Evolutionary conservation across 64 coral and sea anemone species (phyloP), one percentile per base, ranked within the genome.

Genomic region (Platygyra sinensis): DNA sequence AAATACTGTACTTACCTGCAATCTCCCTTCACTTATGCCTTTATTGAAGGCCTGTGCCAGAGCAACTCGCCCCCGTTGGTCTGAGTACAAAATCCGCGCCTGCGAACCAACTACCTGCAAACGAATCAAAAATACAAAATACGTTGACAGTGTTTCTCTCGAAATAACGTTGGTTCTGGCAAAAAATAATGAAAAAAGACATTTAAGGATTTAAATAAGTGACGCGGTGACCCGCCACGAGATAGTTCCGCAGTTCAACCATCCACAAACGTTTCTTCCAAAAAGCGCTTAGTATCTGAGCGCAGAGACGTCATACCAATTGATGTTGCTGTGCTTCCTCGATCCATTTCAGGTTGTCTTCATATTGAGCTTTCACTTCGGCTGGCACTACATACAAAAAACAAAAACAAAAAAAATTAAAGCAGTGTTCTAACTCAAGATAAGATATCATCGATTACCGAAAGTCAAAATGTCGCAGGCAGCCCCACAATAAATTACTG

Each of bases 81-180:
- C 97, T 0, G 94, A 86, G 50, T 99, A 99, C 24, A 99, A 86
- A 79, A 99, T 99, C 15, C 97, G 91, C 27, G 97, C 97, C 52
- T 99, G 97, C 14, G 97, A 99, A 20, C 97, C 97, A 86, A 99
- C 97, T 39, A 99, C 97, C 96, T 98, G 57, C 5, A 79, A 77
- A 52, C 9, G 78, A 57, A n/a, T n/a, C n/a, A n/a, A n/a, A 67
- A 6, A 82, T 42, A 46, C 42, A 46, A 46, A 5, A 46, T 46
- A 5, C 42, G 42, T 8, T 46, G 42, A 46, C 6, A 8, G 42
- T 46, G 42, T 46, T 46, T 46, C 42, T 5, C 42, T 46, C 42
- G 42, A 46, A 46, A 46, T 46, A 46, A 46, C 42, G 42, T 7
- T 46, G 42, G 42, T 46, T 46, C 5, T 46, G 42, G 42, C 7